Percentiles rank a stretch among this genome's conserved stretches.
These are phyloP conservation scores for Adelognathus sp. DNA, from an alignment of 2,888 invertebrate genomes.

Conservation along the genomic window DNA sequence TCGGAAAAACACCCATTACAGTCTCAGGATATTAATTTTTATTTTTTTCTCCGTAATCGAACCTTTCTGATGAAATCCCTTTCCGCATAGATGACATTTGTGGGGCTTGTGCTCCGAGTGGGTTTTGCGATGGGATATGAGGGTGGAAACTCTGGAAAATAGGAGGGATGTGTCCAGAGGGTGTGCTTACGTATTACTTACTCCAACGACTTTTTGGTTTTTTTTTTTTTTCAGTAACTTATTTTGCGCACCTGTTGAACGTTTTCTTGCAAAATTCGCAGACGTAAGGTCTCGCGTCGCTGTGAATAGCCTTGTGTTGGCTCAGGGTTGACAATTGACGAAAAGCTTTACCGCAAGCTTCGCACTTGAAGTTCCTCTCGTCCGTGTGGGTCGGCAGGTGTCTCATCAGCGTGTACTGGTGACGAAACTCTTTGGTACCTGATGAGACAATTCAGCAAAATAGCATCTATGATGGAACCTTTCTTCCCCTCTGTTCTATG, in stretches of 20 bases:
- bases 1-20: neutral
- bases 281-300: constrained; percentile 87
- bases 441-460: neutral
- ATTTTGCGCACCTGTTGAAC: constrained; percentile 83
- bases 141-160: constrained; percentile 85
- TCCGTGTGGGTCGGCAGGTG: constrained; percentile 90
- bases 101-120: constrained; percentile 89
- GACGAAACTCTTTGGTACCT: constrained; percentile 89
- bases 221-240: neutral
- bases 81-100: constrained; percentile 88
- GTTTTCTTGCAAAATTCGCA: constrained; percentile 90
- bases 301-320: constrained; percentile 91
- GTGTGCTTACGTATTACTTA: constrained; percentile 15
- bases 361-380: constrained; percentile 89
- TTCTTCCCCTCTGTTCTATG: too few species aligned
- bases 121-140: constrained; percentile 90
- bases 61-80: constrained; percentile 93
- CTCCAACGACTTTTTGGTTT: neutral
- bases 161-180: constrained; percentile 28
- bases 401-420: constrained; percentile 89
- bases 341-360: constrained; percentile 88
- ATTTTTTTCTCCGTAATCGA: constrained; percentile 25
- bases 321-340: constrained; percentile 89
- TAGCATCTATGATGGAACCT: too few species aligned
- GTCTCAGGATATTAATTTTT: neutral